Base-by-base conservation (phyloP, 2,113 vertebrate species). In the Daboia siamensis region DNA sequence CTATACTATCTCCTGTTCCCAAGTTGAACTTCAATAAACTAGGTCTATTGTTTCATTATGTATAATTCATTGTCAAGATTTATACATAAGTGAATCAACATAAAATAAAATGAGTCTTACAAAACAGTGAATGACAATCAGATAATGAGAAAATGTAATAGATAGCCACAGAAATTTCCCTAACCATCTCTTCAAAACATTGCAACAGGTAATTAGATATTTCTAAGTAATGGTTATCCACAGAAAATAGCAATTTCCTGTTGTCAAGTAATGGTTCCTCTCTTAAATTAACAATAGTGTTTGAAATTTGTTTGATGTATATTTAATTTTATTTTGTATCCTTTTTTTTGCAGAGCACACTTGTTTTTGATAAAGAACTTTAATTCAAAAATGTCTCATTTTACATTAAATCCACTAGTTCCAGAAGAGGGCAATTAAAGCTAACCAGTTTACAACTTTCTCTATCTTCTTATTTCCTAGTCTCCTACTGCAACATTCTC, bases 311-410 rank as follows among this genome's bases (percentile, higher is more conserved):
- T 91, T 87, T 90, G 11, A 52, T 21, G n/a, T 90, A 57, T 92
- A 94, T 89, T 91, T 2, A 95, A 93, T 94, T 93, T 93, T 94
- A 90, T 91, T 26, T 15, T 54, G 24, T n/a, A 87, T 54, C 11
- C 11, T 87, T 26, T 15, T 87, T 87, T 87, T 46, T 87, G 48
- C 24, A 87, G 51, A 52, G 2, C 26, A 87, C 23, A 87, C 13
- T 33, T 54, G 29, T 86, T 87, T 44, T 52, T n/a, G n/a, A 87
- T 29, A 87, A 87, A 52, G 46, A 87, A 87, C 26, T 86, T 92
- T 95, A 93, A 96, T 91, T 4, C 10, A 93, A 12, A 94, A 91
- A 95, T 39, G 90, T 51, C 0, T 90, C 91, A 94, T 26, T 91
- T 54, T 1, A 61, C 93, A 93, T 92, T 88, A 94, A 39, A 93